Percentiles rank a stretch among this genome's conserved stretches.
phyloP scores from a whole-genome alignment of 2,113 vertebrate genomes.

The Rhipidura dahli region DNA sequence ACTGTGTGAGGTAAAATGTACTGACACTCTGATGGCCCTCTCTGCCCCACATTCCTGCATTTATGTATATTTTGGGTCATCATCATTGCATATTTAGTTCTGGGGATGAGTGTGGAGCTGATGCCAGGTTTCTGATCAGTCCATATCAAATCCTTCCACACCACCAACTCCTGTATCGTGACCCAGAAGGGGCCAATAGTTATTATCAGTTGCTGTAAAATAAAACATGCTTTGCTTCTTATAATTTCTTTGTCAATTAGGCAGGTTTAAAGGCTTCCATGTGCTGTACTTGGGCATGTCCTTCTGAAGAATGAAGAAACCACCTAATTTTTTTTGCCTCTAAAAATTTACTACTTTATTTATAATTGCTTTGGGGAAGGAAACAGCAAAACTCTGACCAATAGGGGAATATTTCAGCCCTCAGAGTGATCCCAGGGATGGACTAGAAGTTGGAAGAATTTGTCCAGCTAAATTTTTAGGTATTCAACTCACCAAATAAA shows the following conservation, averaged over 20 bases:
- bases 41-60: neutral
- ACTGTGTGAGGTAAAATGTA: neutral
- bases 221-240: neutral
- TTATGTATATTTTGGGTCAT: neutral
- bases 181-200: neutral
- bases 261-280: neutral
- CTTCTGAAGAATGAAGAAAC: neutral
- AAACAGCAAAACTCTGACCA: neutral
- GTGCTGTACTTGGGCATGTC: rapidly evolving
- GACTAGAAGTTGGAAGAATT: neutral
- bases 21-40: too few species aligned
- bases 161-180: neutral
- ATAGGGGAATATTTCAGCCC: neutral
- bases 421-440: neutral
- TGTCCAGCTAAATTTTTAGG: neutral
- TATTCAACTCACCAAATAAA: neutral
- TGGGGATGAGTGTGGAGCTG: neutral
- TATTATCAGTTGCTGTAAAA: neutral
- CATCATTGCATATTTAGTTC: neutral
- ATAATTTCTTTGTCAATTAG: neutral
- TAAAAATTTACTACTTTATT: neutral
- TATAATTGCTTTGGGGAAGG: neutral
- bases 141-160: neutral
- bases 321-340: neutral
- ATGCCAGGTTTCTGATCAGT: neutral